Base-by-base conservation (phyloP, 2,113 vertebrate genomes). In the Peromyscus leucopus region DNA sequence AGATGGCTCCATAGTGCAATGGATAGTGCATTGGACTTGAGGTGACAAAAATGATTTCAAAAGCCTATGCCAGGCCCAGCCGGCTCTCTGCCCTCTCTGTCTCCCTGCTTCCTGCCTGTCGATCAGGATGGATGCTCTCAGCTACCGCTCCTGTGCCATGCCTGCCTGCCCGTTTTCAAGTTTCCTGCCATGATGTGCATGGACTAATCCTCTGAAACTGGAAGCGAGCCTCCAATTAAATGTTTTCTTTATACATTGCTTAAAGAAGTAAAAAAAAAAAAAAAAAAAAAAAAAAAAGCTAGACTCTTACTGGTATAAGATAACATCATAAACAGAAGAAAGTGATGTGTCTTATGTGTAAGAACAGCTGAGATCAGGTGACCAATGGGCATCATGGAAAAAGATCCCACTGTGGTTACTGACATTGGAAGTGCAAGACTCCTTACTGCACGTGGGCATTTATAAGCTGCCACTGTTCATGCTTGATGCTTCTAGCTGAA, bases 241-340 rank as follows among this genome's bases (percentile, higher is more conserved):
- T 31, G 26, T 15, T 65, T 65, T 85, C n/a, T 31, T 65, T 65
- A 28, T 65, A 63, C 28, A 7, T 28, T 16, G 11, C 61, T 26
- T 65, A 51, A 51, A 51, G 10, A 51, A 93, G 33, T 75, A 91
- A 42, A 42, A 42, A 42, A 42, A 93, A 89, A 92, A 28, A n/a
- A 82, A 93, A n/a, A n/a, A 91, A 42, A 42, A 42, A 42, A 42
- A 93, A 89, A 92, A 28, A n/a, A 82, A 93, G 61, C 12, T 83
- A 4, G n/a, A 63, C 83, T 94, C 83, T 84, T 31, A 75, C 26
- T 55, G 13, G 15, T 55, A n/a, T 33, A 39, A 72, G 2, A 28
- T 74, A 74, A 72, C 26, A 79, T 39, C 75, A 80, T 42, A 33
- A 95, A 91, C 10, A 33, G 79, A 83, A 74, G 26, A n/a, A 78